phyloP scores from a whole-genome alignment of 2,888 invertebrate species.

The Parnassius glacialis region DNA sequence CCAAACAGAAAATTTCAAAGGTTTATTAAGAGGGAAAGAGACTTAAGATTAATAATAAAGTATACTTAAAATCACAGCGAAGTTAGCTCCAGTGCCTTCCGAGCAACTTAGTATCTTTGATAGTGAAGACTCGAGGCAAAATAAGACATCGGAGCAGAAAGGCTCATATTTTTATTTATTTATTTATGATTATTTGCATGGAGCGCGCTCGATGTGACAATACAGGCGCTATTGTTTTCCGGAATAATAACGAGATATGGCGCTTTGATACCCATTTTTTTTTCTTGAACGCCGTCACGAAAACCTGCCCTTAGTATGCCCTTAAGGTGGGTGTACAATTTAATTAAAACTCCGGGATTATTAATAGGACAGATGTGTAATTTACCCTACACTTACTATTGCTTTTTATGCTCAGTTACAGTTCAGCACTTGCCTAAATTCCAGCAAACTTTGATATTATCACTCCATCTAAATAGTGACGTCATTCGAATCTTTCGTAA shows the following conservation, averaged over 20 bases:
- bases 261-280: conserved; percentile 59
- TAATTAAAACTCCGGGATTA: no score
- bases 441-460: no score
- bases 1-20: no score
- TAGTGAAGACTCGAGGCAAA: conserved; percentile 56
- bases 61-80: no score
- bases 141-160: conserved; percentile 66
- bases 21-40: no score
- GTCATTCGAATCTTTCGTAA: no score
- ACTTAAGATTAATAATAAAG: no score
- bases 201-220: conserved; percentile 74
- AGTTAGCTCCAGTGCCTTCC: conserved; percentile 34
- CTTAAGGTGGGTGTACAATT: conserved; percentile 29
- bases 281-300: conserved; percentile 60
- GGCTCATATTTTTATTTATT: conserved; percentile 78
- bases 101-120: conserved; percentile 37
- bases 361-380: no score
- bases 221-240: conserved; percentile 74
- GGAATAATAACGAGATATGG: conserved; percentile 78
- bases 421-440: no score
- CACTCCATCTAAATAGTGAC: no score
- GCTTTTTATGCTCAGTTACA: no score
- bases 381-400: no score
- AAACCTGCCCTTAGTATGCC: conserved; percentile 36
- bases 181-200: conserved; percentile 80